Percentiles rank a stretch among this genome's conserved stretches.
phyloP scores from a whole-genome alignment of 2,797 vertebrate species.

The Crenichthys baileyi region DNA sequence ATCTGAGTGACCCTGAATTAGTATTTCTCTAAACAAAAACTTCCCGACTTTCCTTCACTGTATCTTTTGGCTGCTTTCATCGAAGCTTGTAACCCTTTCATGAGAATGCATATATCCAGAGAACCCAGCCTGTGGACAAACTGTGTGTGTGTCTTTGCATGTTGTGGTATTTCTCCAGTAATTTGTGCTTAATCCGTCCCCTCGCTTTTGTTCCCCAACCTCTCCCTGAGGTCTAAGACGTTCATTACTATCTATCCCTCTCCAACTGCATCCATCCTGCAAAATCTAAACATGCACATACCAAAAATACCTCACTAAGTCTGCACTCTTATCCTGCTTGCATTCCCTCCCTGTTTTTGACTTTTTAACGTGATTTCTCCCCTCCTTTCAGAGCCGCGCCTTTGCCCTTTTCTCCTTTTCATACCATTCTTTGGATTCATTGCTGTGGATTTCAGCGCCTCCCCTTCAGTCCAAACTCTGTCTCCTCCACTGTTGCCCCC shows the following conservation, averaged over 20 bases:
- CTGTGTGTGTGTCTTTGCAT: conserved; percentile 34
- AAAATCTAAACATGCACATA: conserved; percentile 58
- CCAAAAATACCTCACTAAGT: conserved; percentile 59
- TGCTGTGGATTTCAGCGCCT: conserved; percentile 61
- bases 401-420: conserved; percentile 68
- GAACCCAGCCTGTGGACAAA: conserved; percentile 28
- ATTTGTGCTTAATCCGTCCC: conserved; percentile 53
- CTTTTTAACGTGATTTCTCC: conserved; percentile 55
- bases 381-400: conserved; percentile 50
- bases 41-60: conserved; percentile 36
- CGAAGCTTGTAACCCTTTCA: conserved; percentile 53
- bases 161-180: conserved; percentile 49
- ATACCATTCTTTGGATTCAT: conserved; percentile 72
- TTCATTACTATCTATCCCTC: conserved; percentile 25
- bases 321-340: conserved; percentile 47
- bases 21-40: conserved; percentile 46
- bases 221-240: conserved; percentile 43
- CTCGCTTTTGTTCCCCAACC: conserved; percentile 52
- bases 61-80: conserved; percentile 37
- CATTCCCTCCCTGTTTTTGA: conserved; percentile 45
- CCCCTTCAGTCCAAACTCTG: conserved; percentile 47
- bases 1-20: conserved; percentile 41
- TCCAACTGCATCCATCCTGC: conserved; percentile 39
- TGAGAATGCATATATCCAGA: conserved; percentile 39
- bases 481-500: conserved; percentile 51